Conservation (phyloP, 2,113 vertebrate species). For the Hemibagrus wyckioides region DNA sequence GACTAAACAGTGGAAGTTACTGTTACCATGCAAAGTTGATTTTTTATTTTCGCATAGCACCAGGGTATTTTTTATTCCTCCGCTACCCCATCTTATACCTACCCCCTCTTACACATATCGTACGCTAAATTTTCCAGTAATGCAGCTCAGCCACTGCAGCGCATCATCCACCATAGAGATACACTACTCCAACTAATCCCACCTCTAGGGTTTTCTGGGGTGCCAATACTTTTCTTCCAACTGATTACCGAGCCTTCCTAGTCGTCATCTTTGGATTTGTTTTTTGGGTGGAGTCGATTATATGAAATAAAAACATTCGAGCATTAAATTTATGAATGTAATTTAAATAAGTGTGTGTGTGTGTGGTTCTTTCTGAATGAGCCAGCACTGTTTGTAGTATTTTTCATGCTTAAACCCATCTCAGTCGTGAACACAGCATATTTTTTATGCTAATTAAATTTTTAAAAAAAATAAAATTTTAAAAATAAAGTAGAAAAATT, state of each 20-base stretch:
- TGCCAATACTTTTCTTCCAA: not conserved
- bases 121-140: not conserved
- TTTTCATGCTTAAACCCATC: too few species aligned
- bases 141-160: not conserved
- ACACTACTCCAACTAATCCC: not conserved
- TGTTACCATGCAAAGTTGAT: not conserved
- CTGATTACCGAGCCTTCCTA: not conserved
- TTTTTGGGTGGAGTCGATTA: not conserved
- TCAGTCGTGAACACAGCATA: too few species aligned
- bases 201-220: not conserved
- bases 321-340: not conserved
- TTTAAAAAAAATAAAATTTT: too few species aligned
- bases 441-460: too few species aligned
- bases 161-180: too few species aligned
- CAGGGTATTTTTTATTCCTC: not conserved
- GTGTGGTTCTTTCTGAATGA: too few species aligned
- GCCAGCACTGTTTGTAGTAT: too few species aligned
- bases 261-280: not conserved
- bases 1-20: not conserved
- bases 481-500: too few species aligned
- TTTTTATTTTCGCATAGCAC: not conserved
- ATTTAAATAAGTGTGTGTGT: too few species aligned
- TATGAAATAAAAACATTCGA: not conserved
- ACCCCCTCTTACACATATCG: too few species aligned
- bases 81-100: not conserved